phyloP scores from a whole-genome alignment of 2,888 invertebrate species.

The Serripes groenlandicus region DNA sequence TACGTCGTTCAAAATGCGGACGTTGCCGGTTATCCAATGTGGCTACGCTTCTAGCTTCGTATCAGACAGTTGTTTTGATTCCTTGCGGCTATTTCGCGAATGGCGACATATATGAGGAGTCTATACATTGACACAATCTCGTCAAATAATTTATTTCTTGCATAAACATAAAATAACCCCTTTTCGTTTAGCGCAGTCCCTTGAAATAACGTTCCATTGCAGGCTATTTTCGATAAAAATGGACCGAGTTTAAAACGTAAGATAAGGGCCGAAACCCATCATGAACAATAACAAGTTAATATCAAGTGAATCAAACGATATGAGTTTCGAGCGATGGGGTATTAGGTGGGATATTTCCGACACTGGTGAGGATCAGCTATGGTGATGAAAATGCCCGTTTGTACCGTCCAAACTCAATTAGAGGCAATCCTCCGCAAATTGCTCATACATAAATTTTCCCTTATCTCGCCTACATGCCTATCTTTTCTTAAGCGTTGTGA shows the following conservation, averaged over 20 bases:
- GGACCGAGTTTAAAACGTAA: slow-evolving; percentile 63
- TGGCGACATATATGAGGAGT: no score
- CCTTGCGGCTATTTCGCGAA: no score
- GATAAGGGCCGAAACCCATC: slow-evolving; percentile 62
- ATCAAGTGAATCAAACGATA: slow-evolving; percentile 68
- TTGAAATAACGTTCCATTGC: slow-evolving; percentile 54
- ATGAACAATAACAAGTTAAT: slow-evolving; percentile 71
- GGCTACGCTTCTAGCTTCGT: no score
- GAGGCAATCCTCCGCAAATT: slow-evolving; percentile 64
- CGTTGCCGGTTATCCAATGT: no score
- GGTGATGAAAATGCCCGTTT: slow-evolving; percentile 65
- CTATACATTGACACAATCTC: no score
- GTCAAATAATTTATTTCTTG: no score
- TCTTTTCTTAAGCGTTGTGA: slow-evolving; percentile 40
- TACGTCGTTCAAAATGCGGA: no score
- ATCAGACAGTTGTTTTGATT: no score
- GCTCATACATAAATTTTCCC: slow-evolving; percentile 73
- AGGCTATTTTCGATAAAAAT: slow-evolving; percentile 68
- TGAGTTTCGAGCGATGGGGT: slow-evolving; percentile 60
- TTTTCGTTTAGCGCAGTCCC: no score
- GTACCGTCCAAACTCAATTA: slow-evolving; percentile 69
- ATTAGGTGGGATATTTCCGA: slow-evolving; percentile 39
- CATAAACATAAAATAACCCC: background rate
- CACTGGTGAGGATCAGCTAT: slow-evolving; percentile 30
- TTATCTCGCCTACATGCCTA: slow-evolving; percentile 69